These are phyloP conservation scores for Labeo rohita DNA, from an alignment of 2,113 vertebrate species.

Conservation along the genomic window DNA sequence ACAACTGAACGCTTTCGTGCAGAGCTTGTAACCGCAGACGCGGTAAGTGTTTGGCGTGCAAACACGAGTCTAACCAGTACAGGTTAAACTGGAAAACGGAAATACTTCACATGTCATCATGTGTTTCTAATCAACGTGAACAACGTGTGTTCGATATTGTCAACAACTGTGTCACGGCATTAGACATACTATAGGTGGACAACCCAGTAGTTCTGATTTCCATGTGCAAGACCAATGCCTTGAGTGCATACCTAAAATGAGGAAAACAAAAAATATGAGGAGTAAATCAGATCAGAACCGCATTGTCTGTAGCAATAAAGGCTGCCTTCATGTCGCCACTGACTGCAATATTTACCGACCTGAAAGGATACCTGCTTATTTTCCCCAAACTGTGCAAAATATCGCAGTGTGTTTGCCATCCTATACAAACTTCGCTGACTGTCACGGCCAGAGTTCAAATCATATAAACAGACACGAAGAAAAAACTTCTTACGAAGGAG, in stretches of 20 bases:
- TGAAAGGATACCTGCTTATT: constrained; percentile 14
- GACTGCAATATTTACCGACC: constrained; percentile 10
- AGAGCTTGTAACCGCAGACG: constrained; percentile 3
- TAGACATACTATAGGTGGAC: not conserved
- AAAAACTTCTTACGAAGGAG: constrained; percentile 49
- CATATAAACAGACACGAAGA: not conserved
- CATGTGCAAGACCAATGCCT: not conserved
- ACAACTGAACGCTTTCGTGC: constrained; percentile 13
- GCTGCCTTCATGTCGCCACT: not conserved
- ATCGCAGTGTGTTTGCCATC: not conserved
- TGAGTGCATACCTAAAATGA: not conserved
- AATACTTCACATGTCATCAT: not conserved
- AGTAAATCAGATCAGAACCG: not conserved
- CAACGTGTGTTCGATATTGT: not conserved
- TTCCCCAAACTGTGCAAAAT: not conserved
- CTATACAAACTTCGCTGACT: not conserved
- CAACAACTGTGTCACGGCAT: constrained; percentile 16
- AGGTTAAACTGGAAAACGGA: constrained; percentile 27
- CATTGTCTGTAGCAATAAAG: not conserved
- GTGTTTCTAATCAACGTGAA: not conserved
- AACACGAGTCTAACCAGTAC: not conserved
- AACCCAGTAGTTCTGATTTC: not conserved
- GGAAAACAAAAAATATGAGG: not conserved
- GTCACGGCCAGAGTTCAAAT: not conserved
- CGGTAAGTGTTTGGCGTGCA: not conserved